A percentile compares a stretch with the other conserved stretches of the same genome.
phyloP scores from a whole-genome alignment of 2,797 vertebrate species.

The Enteromius thamalakanensis region DNA sequence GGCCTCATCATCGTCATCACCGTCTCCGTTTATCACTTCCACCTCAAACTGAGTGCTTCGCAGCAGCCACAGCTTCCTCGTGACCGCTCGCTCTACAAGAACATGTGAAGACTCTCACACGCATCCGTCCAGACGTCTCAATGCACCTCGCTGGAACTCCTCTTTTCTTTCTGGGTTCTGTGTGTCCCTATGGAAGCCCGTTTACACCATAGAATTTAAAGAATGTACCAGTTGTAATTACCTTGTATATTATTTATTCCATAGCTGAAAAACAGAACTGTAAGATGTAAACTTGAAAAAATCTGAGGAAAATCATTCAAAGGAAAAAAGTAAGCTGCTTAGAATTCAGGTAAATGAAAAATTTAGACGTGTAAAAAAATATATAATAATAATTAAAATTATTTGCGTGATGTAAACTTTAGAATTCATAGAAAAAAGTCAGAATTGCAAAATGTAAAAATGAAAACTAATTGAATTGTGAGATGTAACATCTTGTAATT shows the following conservation, averaged over 20 bases:
- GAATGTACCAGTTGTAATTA: too few relatives aligned
- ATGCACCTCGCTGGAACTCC: too few relatives aligned
- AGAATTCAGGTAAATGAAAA: too few relatives aligned
- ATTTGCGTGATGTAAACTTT: not conserved
- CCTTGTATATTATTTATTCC: too few relatives aligned
- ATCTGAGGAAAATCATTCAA: too few relatives aligned
- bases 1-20: conserved; percentile 90
- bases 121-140: not conserved
- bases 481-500: not conserved
- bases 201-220: not conserved
- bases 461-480: too few relatives aligned
- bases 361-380: not conserved
- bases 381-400: too few relatives aligned
- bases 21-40: conserved; percentile 90
- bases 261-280: not conserved
- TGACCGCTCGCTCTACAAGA: conserved; percentile 96
- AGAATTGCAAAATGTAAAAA: not conserved
- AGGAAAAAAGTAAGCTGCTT: too few relatives aligned
- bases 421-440: not conserved
- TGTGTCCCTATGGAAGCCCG: not conserved
- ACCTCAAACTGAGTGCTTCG: conserved; percentile 89
- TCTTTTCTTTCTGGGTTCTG: not conserved
- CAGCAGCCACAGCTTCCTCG: conserved; percentile 88
- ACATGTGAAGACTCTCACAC: conserved; percentile 85
- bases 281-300: too few relatives aligned